phyloP scores from a whole-genome alignment of 2,888 invertebrate genomes.

The Hyalella azteca region DNA sequence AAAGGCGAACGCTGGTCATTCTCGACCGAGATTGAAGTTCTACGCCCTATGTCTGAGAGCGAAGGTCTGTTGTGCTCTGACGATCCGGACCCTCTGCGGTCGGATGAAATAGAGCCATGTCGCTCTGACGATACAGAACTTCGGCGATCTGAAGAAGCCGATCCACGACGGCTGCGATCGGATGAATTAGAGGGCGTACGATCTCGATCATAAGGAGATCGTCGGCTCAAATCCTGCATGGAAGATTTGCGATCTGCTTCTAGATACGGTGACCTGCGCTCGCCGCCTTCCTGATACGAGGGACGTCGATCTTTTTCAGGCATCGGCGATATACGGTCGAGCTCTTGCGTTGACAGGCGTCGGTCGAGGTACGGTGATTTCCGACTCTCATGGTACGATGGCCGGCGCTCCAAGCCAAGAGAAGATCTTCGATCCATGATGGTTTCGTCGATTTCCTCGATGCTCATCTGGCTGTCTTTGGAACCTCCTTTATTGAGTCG shows the following conservation, averaged over 20 bases:
- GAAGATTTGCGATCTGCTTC: slow-evolving; percentile 52
- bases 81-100: slow-evolving; percentile 39
- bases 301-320: slow-evolving; percentile 51
- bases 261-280: slow-evolving; percentile 51
- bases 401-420: slow-evolving; percentile 43
- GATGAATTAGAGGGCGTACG: slow-evolving; percentile 54
- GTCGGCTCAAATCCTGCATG: slow-evolving; percentile 49
- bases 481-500: slow-evolving; percentile 54
- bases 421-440: slow-evolving; percentile 52
- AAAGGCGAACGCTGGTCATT: slow-evolving; percentile 56
- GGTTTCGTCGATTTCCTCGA: slow-evolving; percentile 57
- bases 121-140: slow-evolving; percentile 52
- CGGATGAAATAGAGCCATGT: slow-evolving; percentile 52
- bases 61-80: slow-evolving; percentile 46
- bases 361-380: slow-evolving; percentile 50
- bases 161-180: slow-evolving; percentile 49
- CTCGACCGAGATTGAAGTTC: slow-evolving; percentile 54
- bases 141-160: slow-evolving; percentile 52
- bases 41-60: slow-evolving; percentile 54
- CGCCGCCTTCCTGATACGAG: slow-evolving; percentile 54
- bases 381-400: slow-evolving; percentile 43
- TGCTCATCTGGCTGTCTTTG: slow-evolving; percentile 58
- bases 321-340: slow-evolving; percentile 33
- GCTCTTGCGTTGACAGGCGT: slow-evolving; percentile 43
- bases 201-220: slow-evolving; percentile 54